Evolutionary conservation across 2,888 invertebrate species (phyloP), one percentile per base, ranked within the genome.

Genomic region (Oxyteleia sp.): DNA sequence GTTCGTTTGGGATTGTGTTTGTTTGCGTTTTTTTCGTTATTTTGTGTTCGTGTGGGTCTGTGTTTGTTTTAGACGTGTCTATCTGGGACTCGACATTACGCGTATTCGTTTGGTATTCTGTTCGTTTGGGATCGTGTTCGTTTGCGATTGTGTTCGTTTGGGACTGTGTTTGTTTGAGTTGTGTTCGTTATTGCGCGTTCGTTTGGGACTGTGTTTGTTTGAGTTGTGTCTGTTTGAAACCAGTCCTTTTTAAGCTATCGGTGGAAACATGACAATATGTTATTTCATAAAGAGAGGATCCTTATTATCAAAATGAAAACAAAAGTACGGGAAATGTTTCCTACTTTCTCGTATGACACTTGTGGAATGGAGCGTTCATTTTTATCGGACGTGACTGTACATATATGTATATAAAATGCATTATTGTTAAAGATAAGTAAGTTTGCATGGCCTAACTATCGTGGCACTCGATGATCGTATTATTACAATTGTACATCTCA

Each of bases 391-490:
- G 74, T 78, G 72, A 66, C 61, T 76, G 83, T 83, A 83, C 78
- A 83, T 76, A 72, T 72, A 84, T 80, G 75, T 80, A 75, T 79
- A 84, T 80, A 81, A 81, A 84, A 84, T 81, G 84, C 80, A 71
- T 80, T 66, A 80, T n/a, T 69, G 49, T 63, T 83, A 66, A 78
- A 78, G 83, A 78, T 81, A 78, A 78, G 74, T 78, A 83, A 85
- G 79, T 85, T 82, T 84, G 84, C 79, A 63, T 84, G 71, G 84
- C 82, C 84, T 84, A 79, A 84, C 79, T 84, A 72, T 83, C 71
- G 76, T 80, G 81, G 79, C 83, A 82, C 78, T 82, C 82, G 68
- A 82, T 72, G 82, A 82, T 82, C 78, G 63, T 82, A 82, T 71
- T 76, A 64, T 75, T 79, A 83, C 63, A 82, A 82, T 79, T 78